Percentiles rank a stretch among this genome's conserved stretches.
These are phyloP conservation scores for Pachyramphus minor DNA, from an alignment of 2,113 vertebrate species.

Conservation along the genomic window DNA sequence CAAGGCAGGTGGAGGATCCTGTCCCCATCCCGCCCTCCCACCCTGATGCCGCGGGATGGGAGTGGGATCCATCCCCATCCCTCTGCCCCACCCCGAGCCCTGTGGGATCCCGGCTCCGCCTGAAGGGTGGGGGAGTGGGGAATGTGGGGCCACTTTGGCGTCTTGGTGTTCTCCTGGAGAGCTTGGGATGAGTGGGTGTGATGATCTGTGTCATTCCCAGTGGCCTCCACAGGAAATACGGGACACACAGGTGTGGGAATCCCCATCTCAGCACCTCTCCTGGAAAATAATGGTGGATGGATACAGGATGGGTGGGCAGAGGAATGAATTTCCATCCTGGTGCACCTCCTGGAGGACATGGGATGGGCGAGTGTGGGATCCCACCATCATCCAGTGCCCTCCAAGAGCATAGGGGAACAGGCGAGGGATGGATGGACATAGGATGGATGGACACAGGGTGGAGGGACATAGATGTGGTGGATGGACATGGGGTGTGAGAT, in stretches of 20 bases:
- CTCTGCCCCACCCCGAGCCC: not conserved
- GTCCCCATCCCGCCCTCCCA: not conserved
- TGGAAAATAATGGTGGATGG: not conserved
- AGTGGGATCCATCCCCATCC: not conserved
- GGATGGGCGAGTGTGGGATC: not conserved
- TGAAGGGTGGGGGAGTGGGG: no score
- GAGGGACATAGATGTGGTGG: not conserved
- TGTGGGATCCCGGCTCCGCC: not conserved
- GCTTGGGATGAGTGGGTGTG: not conserved
- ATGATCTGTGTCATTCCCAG: not conserved
- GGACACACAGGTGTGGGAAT: fast-evolving
- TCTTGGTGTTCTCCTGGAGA: not conserved
- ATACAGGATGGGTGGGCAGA: not conserved
- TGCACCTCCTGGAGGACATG: not conserved
- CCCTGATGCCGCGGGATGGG: not conserved
- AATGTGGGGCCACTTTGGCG: not conserved
- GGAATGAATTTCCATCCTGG: no score
- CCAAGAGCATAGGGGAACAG: not conserved
- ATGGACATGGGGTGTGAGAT: not conserved
- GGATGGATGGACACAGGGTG: not conserved
- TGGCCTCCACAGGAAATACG: fast-evolving
- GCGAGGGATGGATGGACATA: not conserved
- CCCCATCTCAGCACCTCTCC: not conserved
- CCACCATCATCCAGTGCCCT: not conserved
- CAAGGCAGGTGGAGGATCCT: not conserved